A percentile compares a stretch with the other conserved stretches of the same genome.
Conservation (phyloP, 2,888 invertebrate genomes). For the Troides helena region DNA sequence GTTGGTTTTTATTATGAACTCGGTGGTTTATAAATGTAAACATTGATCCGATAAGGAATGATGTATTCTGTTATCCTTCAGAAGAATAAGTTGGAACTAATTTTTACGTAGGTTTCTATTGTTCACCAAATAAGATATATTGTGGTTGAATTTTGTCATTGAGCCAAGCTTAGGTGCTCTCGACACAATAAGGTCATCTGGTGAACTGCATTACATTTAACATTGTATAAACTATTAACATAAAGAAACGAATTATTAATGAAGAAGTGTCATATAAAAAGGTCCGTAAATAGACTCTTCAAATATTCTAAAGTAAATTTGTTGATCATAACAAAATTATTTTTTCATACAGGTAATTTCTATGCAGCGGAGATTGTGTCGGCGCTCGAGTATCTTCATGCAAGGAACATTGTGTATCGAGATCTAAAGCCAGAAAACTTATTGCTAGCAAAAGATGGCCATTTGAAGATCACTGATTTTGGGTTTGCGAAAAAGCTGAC, state of each 20-base stretch:
- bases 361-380: constrained; percentile 97
- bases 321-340: neutral
- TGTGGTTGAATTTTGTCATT: neutral
- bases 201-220: neutral
- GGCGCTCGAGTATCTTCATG: constrained; percentile 96
- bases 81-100: neutral
- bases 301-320: neutral
- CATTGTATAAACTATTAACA: constrained; percentile 1
- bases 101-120: neutral
- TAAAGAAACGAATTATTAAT: too few species aligned
- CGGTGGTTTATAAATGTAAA: neutral
- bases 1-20: neutral
- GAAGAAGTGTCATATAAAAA: neutral
- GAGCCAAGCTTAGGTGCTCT: neutral
- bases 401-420: constrained; percentile 90
- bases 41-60: neutral
- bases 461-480: constrained; percentile 98
- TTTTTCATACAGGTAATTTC: constrained; percentile 85
- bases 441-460: constrained; percentile 94
- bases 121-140: neutral
- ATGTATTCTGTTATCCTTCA: neutral
- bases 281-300: neutral
- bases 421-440: constrained; percentile 97
- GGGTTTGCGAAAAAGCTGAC: constrained; percentile 97
- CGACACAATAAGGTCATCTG: neutral